These are phyloP conservation scores for Eupsittula cactorum DNA, from an alignment of 2,113 vertebrate species.

Conservation along the genomic window DNA sequence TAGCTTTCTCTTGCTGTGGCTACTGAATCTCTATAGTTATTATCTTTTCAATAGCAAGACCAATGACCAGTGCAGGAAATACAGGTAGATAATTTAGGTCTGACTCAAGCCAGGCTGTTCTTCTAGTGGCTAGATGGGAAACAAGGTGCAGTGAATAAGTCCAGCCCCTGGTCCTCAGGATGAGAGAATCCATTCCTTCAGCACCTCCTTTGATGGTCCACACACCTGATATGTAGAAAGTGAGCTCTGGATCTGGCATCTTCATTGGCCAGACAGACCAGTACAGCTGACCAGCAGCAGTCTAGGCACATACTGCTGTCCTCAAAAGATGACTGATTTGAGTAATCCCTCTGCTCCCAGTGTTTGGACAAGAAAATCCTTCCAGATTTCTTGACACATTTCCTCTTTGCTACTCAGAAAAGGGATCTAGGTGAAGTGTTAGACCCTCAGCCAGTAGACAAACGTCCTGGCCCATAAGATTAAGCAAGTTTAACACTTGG, in stretches of 20 bases:
- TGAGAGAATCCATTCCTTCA: not conserved
- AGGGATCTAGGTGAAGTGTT: not conserved
- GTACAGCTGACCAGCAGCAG: not conserved
- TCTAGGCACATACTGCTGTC: not conserved
- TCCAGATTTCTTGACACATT: not conserved
- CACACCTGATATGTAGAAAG: not conserved
- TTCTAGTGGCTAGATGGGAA: not conserved
- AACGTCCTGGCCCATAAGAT: not conserved
- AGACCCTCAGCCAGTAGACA: not conserved
- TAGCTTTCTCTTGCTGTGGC: not conserved
- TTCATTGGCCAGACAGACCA: not conserved
- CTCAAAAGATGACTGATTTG: not conserved
- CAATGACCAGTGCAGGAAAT: not conserved
- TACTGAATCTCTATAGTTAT: not conserved
- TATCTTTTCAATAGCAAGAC: not conserved
- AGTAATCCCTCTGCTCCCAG: not conserved
- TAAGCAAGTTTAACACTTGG: not conserved
- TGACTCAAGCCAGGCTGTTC: not conserved
- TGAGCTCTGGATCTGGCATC: not conserved
- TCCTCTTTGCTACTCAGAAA: not conserved
- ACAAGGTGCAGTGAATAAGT: not conserved
- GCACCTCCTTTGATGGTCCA: not conserved
- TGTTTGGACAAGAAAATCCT: not conserved
- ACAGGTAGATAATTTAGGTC: not conserved
- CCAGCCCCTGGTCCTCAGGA: not conserved